Evolutionary conservation across 2,113 vertebrate genomes (phyloP).

Genomic region (Bettongia penicillata): DNA sequence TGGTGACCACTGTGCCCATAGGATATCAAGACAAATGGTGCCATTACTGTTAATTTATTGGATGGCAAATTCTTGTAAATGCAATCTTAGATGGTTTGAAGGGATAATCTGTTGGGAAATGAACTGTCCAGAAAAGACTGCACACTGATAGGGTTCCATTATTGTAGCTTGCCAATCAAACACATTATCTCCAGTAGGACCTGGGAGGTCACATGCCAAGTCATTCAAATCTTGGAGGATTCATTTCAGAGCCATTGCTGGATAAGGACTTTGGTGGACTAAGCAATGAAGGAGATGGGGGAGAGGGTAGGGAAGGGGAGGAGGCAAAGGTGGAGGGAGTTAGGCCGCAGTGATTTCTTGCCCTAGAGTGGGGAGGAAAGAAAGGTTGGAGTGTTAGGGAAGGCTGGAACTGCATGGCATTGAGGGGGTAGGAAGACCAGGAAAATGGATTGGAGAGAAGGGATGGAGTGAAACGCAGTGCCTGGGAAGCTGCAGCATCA

Average conservation of each 20-base stretch:
- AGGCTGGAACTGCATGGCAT: no score
- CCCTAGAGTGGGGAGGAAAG: no score
- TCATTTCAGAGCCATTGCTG: not conserved
- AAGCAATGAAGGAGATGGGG: not conserved
- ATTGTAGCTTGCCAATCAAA: not conserved
- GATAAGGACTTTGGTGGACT: not conserved
- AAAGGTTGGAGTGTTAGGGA: no score
- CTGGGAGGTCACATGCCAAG: not conserved
- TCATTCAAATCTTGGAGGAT: not conserved
- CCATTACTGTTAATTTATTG: conserved; percentile 91
- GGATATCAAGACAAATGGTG: conserved; percentile 97
- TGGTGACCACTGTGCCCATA: conserved; percentile 96
- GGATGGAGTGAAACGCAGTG: no score
- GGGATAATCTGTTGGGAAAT: not conserved
- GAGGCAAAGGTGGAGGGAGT: no score
- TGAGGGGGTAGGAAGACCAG: no score
- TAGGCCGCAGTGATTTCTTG: no score
- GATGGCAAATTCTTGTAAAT: not conserved
- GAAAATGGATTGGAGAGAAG: no score
- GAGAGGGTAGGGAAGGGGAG: not conserved
- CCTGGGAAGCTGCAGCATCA: no score
- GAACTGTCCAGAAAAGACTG: not conserved
- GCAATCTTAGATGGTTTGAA: not conserved
- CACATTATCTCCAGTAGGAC: not conserved
- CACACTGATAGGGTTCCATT: not conserved